These are phyloP conservation scores for Odocoileus hemionus DNA, from an alignment of 2,113 vertebrate genomes.

Conservation along the genomic window DNA sequence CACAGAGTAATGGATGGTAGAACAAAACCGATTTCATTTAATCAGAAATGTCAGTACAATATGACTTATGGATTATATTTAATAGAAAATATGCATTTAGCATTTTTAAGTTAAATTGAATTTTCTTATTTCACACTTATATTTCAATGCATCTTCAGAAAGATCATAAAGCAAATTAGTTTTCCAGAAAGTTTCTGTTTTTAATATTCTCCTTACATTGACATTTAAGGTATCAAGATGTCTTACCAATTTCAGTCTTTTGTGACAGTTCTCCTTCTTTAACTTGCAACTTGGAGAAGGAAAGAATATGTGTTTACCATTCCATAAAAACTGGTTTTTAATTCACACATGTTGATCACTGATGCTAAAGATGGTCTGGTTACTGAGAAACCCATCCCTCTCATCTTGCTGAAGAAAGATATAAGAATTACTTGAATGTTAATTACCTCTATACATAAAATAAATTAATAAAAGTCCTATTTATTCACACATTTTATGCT, in stretches of 20 bases:
- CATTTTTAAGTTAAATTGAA: not conserved
- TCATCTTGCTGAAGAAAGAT: not conserved
- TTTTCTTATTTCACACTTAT: not conserved
- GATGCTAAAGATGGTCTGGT: not conserved
- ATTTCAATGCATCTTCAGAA: not conserved
- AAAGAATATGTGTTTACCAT: not conserved
- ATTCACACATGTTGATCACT: not conserved
- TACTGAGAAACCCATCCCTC: not conserved
- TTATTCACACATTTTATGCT: not conserved
- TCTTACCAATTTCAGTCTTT: not conserved
- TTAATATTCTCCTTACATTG: not conserved
- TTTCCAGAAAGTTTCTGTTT: not conserved
- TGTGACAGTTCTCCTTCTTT: not conserved
- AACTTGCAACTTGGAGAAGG: not conserved
- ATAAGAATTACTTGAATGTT: not conserved
- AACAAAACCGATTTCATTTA: not conserved
- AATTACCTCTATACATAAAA: not conserved
- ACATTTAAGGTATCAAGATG: not conserved
- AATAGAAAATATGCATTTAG: not conserved
- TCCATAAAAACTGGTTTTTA: not conserved
- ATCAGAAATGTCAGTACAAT: not conserved
- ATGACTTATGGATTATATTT: not conserved
- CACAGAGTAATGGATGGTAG: not conserved
- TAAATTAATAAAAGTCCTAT: not conserved
- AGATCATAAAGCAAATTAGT: not conserved